Evolutionary conservation across 2,113 vertebrate species (phyloP), one percentile per base, ranked within the genome.

Genomic region (Spea multiplicata): DNA sequence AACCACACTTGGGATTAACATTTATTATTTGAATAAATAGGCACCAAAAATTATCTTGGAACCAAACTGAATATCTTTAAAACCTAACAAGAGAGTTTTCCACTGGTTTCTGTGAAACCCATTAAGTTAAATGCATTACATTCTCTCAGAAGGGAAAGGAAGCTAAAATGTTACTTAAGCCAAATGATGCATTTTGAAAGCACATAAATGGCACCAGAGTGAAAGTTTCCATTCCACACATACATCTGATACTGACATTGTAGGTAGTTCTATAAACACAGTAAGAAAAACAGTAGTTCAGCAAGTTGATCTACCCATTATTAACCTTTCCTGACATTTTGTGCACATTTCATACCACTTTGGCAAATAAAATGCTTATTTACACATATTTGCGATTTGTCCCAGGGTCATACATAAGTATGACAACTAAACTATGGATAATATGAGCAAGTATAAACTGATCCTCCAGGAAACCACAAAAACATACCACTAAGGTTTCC

Each of bases 91-190:
- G 8, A 61, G 53, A 30, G 46, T 71, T 78, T 78, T 78, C 68
- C 67, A 45, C 55, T 52, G 76, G 64, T 78, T 46, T 71, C 76
- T 46, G 68, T 16, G 68, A 55, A 64, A 45, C 49, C 5, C 55
- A 50, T 50, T 49, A 55, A 64, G 16, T 30, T 30, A 30, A 1
- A 30, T 30, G 30, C 30, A 48, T 71, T 68, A 49, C 67, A 70
- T 14, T 78, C 59, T 78, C 48, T 64, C 57, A 12, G 57, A 71
- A 78, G 76, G 71, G 65, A 78, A 67, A 78, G 76, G 76, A 78
- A 77, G 66, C 49, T 30, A 70, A 70, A 77, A 77, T 77, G 75
- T 77, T 77, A 70, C 61, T 70, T 62, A 70, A 70, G 59, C 66
- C 66, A 50, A 77, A 70, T 49, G 16, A 70, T 77, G 66, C 66